A percentile compares a stretch with the other conserved stretches of the same genome.
phyloP scores from a whole-genome alignment of 1,140 invertebrate genomes.

The Tribolium madens region DNA sequence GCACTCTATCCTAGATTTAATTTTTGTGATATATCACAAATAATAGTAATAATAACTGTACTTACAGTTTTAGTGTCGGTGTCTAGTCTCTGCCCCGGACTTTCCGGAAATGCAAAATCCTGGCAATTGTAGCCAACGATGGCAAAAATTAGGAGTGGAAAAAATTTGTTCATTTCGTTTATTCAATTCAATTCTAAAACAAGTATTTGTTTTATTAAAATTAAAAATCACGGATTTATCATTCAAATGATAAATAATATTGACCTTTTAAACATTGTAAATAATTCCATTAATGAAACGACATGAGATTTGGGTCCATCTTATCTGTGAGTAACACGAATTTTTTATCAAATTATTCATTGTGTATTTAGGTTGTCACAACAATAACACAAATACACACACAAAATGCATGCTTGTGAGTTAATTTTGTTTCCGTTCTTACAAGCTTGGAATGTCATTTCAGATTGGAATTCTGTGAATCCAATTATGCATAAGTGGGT shows the following conservation, averaged over 20 bases:
- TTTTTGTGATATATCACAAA: not conserved
- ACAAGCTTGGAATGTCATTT: too few species aligned
- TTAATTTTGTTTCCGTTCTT: too few species aligned
- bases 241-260: not conserved
- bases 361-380: not conserved
- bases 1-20: conserved; percentile 67
- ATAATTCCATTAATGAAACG: not conserved
- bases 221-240: too few species aligned
- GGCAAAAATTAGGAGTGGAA: not conserved
- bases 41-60: not conserved
- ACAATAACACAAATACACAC: not conserved
- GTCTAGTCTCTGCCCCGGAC: conserved; percentile 41
- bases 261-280: not conserved
- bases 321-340: not conserved
- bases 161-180: conserved; percentile 29
- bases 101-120: conserved; percentile 29
- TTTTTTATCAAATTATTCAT: not conserved
- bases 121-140: conserved; percentile 28
- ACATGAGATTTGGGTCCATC: not conserved
- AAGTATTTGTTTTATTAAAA: too few species aligned
- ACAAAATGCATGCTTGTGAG: not conserved
- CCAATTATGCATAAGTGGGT: not conserved
- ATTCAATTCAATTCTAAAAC: not conserved
- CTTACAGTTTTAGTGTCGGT: conserved; percentile 39
- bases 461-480: not conserved